Conservation (phyloP, 2,797 vertebrate species). For the Merluccius polli region DNA sequence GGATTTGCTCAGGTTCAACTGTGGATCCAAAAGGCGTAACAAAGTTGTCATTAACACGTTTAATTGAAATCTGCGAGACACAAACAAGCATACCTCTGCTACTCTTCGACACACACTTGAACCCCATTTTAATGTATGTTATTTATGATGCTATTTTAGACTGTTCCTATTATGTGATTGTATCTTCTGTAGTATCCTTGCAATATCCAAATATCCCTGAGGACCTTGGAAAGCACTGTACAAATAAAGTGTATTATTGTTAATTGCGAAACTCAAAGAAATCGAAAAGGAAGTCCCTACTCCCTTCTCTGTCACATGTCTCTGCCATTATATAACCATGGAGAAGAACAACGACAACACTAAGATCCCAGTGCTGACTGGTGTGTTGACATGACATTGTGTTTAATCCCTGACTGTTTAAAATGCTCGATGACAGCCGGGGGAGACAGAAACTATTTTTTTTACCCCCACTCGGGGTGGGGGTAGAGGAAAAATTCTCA, state of each 20-base stretch:
- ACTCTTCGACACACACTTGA: neutral
- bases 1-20: slow-evolving; percentile 60
- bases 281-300: neutral
- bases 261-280: neutral
- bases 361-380: too few species aligned
- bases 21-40: slow-evolving; percentile 19
- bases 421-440: neutral
- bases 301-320: neutral
- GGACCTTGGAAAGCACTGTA: neutral
- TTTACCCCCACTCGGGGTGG: too few species aligned
- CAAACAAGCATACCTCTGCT: neutral
- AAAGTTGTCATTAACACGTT: slow-evolving; percentile 20
- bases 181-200: neutral
- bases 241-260: neutral
- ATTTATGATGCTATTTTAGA: neutral
- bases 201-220: neutral
- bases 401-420: too few species aligned
- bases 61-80: neutral
- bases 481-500: too few species aligned
- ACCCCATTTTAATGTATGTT: neutral
- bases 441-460: neutral
- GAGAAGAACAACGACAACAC: too few species aligned
- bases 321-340: neutral
- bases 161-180: neutral
- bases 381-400: too few species aligned